Base-by-base conservation (phyloP, 2,888 invertebrate species). In the Orthosia gothica region DNA sequence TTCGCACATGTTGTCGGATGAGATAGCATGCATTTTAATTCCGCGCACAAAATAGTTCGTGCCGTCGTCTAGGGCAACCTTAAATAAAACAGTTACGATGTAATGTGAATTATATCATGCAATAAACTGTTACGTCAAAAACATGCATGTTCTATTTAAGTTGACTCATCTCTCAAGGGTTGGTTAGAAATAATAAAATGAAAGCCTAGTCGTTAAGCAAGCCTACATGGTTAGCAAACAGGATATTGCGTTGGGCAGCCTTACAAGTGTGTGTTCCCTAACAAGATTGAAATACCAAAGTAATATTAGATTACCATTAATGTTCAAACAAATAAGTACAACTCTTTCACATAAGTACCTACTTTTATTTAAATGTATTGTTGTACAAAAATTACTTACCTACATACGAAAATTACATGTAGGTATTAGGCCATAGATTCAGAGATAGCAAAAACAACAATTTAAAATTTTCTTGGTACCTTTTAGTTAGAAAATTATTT, bases 221-320 rank as follows among this genome's bases (percentile, higher is more conserved):
- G 91, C 92, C 87, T 88, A 91, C 89, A 91, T 87, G 87, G 88
- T 88, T 91, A 89, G 91, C 91, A 93, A 95, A 95, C 92, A 94
- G 93, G 95, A 95, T 95, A 93, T 92, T 89, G 90, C 89, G 91
- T 90, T 90, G 87, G 82, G 95, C 91, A 95, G 81, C 95, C 95
- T 91, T 93, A 95, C 90, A 94, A 94, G 92, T 93, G 94, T 86
- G 84, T 87, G 88, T 90, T 88, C 89, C 89, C 86, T 96, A 96
- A 96, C 93, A 94, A 94, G 96, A 95, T 96, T 95, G 90, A 93
- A 94, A 95, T 94, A 93, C 93, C 93, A 92, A 93, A 93, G 93
- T 93, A 92, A 95, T 94, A 94, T 95, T 93, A 93, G 91, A 95
- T 95, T 95, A 95, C 92, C 89, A 91, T 93, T 4, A 40, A 91